Base-by-base conservation (phyloP, 2,888 invertebrate genomes). In the Tenodera sinensis region DNA sequence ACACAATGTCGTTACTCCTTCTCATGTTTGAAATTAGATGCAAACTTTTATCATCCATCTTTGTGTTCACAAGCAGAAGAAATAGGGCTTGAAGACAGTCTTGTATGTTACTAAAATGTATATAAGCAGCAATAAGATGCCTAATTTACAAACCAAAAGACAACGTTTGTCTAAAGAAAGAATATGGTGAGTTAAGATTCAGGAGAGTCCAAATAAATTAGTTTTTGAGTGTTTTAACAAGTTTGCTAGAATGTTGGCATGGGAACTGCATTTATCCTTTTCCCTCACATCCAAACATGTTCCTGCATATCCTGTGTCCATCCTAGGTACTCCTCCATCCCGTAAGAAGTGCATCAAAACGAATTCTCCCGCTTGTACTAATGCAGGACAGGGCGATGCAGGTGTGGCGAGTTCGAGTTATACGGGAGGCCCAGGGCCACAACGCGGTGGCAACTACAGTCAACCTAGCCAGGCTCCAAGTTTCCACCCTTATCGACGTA, bases 401-500 rank as follows among this genome's bases (percentile, higher is more conserved):
- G 88, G 90, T 84, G 91, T 91, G 90, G 91, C 91, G 84, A 92
- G 87, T n/a, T 87, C 90, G 27, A 91, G 54, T 91, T 92, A 92
- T 91, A 91, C 91, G 82, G 91, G 92, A 84, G 92, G 92, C 85
- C 94, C 94, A 89, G 94, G 94, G 92, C 94, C 94, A 89, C 94
- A 94, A 92, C 93, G 94, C 90, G 93, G 93, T 90, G 93, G 93
- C 92, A 92, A 91, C 91, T 93, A 93, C 92, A 91, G 91, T 87
- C 92, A 92, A 90, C 92, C 94, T 90, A 92, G 92, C 91, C 93
- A 93, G 91, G 93, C 93, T 90, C 93, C 93, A 90, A 93, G 94
- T 92, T 94, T 94, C 92, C 94, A 94, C 92, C 94, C 94, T 88
- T 94, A 94, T 92, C 93, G 94, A 92, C 93, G 94, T 90, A 93